Conservation (phyloP, 1,140 invertebrate genomes). For the Theocolax elegans region DNA sequence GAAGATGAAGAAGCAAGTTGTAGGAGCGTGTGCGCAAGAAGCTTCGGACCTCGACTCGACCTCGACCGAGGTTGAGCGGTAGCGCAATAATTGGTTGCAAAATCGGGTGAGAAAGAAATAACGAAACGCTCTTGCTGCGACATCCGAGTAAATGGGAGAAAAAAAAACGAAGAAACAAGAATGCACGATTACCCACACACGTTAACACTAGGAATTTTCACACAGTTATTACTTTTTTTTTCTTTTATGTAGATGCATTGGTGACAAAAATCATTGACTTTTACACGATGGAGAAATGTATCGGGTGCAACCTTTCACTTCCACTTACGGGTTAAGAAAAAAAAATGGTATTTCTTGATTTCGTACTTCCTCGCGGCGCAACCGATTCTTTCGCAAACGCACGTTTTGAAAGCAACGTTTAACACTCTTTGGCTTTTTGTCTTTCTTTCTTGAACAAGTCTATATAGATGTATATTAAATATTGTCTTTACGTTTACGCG, state of each 20-base stretch:
- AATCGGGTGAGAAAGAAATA: slow-evolving; percentile 45
- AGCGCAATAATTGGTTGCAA: slow-evolving; percentile 49
- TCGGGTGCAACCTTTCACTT: slow-evolving; percentile 23
- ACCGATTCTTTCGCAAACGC: slow-evolving; percentile 41
- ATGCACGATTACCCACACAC: too few relatives aligned
- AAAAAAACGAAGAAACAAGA: too few relatives aligned
- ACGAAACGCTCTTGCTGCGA: slow-evolving; percentile 53
- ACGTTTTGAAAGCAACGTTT: slow-evolving; percentile 35
- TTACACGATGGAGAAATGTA: too few relatives aligned
- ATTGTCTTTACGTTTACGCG: slow-evolving; percentile 4
- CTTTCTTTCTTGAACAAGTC: too few relatives aligned
- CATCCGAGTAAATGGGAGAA: slow-evolving; percentile 44
- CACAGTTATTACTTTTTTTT: too few relatives aligned
- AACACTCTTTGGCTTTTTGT: slow-evolving; percentile 14
- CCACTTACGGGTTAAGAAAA: slow-evolving; percentile 10
- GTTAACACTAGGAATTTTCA: too few relatives aligned
- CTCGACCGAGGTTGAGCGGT: slow-evolving; percentile 53
- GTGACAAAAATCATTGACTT: too few relatives aligned
- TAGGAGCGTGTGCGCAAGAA: slow-evolving; percentile 42
- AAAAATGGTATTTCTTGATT: slow-evolving; percentile 7
- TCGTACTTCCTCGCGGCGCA: slow-evolving; percentile 22
- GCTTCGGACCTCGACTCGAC: slow-evolving; percentile 48
- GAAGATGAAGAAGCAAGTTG: slow-evolving; percentile 18
- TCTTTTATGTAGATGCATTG: neutral
- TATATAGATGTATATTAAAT: neutral